Conservation (phyloP, 2,113 vertebrate species). For the Myocastor coypus region DNA sequence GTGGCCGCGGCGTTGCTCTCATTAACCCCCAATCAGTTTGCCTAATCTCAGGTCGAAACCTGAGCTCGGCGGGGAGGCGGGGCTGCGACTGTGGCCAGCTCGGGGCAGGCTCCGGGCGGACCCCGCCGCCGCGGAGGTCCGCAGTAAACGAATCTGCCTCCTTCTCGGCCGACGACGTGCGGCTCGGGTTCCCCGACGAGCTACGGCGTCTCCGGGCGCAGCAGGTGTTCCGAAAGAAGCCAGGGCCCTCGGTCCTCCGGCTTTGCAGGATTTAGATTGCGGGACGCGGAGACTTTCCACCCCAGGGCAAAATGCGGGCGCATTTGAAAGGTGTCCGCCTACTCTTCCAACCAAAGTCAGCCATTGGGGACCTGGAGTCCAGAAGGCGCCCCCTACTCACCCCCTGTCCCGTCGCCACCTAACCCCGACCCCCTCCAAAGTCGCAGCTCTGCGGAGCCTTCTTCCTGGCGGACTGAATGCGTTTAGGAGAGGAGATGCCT, state of each 20-base stretch:
- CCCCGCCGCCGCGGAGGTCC: background rate
- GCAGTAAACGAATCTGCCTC: background rate
- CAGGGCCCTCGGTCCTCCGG: background rate
- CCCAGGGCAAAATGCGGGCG: background rate
- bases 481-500: background rate
- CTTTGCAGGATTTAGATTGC: background rate
- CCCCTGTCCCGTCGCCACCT: no score
- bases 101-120: background rate
- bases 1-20: constrained; percentile 53
- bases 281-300: no score
- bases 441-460: background rate
- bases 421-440: no score
- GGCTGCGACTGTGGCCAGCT: background rate
- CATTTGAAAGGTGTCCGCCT: background rate
- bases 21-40: constrained; percentile 77
- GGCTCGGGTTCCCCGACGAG: background rate
- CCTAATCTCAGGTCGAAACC: constrained; percentile 75
- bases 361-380: background rate
- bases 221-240: background rate
- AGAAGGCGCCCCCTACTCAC: background rate
- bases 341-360: background rate
- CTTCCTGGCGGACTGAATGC: background rate
- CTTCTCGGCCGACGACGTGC: background rate
- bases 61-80: constrained; percentile 58
- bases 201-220: background rate